Percentiles rank a stretch among this genome's conserved stretches.
Conservation (phyloP, 2,113 vertebrate genomes). For the Myrmophylax atrothorax region DNA sequence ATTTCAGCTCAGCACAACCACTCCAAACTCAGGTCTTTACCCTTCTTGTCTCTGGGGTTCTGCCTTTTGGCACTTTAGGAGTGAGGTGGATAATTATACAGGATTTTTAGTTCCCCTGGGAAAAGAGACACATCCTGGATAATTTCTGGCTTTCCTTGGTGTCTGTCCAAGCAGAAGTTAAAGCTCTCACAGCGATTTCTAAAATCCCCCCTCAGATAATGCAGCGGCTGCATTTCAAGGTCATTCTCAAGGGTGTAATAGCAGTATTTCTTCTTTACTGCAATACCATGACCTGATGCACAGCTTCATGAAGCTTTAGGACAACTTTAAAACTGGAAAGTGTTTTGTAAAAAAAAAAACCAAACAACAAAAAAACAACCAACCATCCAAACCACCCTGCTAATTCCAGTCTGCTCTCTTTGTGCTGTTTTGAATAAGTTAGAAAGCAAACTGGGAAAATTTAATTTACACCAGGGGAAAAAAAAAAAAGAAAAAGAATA, state of each 20-base stretch:
- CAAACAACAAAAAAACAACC: accelerated
- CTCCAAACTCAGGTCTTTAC: neutral
- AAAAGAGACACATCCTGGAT: slow-evolving; percentile 35
- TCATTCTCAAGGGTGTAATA: slow-evolving; percentile 54
- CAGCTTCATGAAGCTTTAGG: neutral
- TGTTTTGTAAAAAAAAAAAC: neutral
- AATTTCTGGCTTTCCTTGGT: slow-evolving; percentile 48
- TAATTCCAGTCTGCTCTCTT: slow-evolving; percentile 36
- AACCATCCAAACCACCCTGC: neutral
- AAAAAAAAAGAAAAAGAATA: neutral
- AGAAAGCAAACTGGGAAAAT: slow-evolving; percentile 63
- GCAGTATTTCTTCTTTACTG: slow-evolving; percentile 52
- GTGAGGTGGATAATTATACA: neutral
- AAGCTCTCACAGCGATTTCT: slow-evolving; percentile 41
- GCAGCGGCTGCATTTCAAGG: slow-evolving; percentile 26
- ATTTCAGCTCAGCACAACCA: neutral
- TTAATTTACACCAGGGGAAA: slow-evolving; percentile 34
- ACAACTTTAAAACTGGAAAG: slow-evolving; percentile 11
- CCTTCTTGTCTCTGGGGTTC: neutral
- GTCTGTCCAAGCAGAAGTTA: slow-evolving; percentile 56
- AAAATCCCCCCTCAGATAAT: slow-evolving; percentile 50
- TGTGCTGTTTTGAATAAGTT: slow-evolving; percentile 49
- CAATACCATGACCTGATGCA: slow-evolving; percentile 7
- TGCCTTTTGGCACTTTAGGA: neutral
- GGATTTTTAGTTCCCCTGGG: slow-evolving; percentile 19